A percentile compares a stretch with the other conserved stretches of the same genome.
Evolutionary conservation across 2,888 invertebrate species (phyloP).

Genomic region (Polymixis lichenea): DNA sequence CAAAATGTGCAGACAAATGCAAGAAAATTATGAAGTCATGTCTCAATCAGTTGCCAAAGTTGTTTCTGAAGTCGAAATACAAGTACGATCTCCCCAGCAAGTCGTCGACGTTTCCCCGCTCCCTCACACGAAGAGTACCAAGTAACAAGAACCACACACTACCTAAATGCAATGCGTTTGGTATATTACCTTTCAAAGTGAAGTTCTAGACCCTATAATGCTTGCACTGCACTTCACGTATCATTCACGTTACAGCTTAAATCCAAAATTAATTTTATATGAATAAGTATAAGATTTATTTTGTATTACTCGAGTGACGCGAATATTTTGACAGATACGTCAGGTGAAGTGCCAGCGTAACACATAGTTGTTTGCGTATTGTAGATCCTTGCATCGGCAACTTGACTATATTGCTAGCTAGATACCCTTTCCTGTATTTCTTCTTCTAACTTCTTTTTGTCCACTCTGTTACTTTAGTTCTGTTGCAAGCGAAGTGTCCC

Average conservation of each 20-base stretch:
- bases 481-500: constrained; percentile 52
- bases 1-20: constrained; percentile 83
- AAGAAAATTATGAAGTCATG: constrained; percentile 87
- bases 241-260: background rate
- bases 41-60: constrained; percentile 84
- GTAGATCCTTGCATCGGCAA: constrained; percentile 65
- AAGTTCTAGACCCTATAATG: constrained; percentile 57
- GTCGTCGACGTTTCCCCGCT: constrained; percentile 85
- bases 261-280: constrained; percentile 11
- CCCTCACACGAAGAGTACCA: constrained; percentile 77
- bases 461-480: constrained; percentile 48
- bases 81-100: constrained; percentile 82
- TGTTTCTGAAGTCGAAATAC: constrained; percentile 84
- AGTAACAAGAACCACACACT: constrained; percentile 87
- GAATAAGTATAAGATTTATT: constrained; percentile 4
- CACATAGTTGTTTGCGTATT: constrained; percentile 61
- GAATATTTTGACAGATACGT: constrained; percentile 5
- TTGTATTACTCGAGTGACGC: background rate
- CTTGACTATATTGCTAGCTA: constrained; percentile 61
- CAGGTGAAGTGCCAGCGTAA: constrained; percentile 7
- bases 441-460: constrained; percentile 53
- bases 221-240: constrained; percentile 19
- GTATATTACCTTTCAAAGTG: constrained; percentile 72
- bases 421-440: constrained; percentile 50
- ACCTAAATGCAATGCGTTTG: constrained; percentile 85